A percentile compares a stretch with the other conserved stretches of the same genome.
Evolutionary conservation across 2,888 invertebrate species (phyloP).

Genomic region (Phortica magna): DNA sequence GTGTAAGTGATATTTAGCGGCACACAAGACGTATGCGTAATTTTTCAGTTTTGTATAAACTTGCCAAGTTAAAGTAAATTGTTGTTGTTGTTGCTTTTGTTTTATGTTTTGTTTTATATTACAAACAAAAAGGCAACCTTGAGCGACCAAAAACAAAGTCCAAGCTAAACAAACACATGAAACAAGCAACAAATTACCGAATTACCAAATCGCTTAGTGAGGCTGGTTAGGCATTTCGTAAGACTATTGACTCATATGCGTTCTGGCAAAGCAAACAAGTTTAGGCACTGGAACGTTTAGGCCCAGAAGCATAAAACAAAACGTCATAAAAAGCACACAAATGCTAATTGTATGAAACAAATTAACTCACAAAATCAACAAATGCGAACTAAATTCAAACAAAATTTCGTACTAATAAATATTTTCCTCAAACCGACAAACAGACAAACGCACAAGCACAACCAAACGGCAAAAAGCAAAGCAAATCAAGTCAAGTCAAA

Average conservation of each 20-base stretch:
- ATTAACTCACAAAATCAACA: conserved; percentile 6
- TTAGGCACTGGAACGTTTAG: not conserved
- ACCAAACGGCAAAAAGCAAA: not conserved
- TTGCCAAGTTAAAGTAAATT: not conserved
- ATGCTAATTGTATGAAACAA: not conserved
- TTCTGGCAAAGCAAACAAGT: not conserved
- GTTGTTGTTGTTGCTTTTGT: not conserved
- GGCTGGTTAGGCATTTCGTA: conserved; percentile 63
- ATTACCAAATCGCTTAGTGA: conserved; percentile 48
- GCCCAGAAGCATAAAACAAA: not conserved
- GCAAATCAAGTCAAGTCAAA: not conserved
- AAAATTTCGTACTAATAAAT: not conserved
- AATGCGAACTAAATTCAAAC: not conserved
- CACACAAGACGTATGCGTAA: too few species aligned
- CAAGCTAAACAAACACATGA: conserved; percentile 22
- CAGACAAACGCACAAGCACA: not conserved
- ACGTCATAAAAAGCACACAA: not conserved
- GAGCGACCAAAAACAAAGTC: conserved; percentile 44
- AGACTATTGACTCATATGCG: conserved; percentile 64
- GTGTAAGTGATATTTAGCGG: too few species aligned
- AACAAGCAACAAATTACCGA: not conserved
- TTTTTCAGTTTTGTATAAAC: too few species aligned
- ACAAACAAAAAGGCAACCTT: conserved; percentile 53
- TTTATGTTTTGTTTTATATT: conserved; percentile 25
- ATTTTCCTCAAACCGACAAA: not conserved